phyloP scores from a whole-genome alignment of 2,888 invertebrate genomes.

The Diplolepis rosae region DNA sequence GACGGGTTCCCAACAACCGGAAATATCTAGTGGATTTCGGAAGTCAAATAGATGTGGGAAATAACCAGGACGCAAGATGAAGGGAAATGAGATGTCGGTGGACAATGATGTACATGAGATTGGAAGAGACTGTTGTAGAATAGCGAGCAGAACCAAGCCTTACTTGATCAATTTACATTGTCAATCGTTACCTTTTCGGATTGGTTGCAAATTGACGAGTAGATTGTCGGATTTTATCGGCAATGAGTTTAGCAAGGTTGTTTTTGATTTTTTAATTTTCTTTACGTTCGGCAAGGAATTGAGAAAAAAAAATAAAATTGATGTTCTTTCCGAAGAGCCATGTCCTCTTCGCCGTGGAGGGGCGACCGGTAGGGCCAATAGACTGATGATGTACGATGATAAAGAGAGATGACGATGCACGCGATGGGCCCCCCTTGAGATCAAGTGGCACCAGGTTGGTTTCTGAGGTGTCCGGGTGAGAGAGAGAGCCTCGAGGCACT shows the following conservation, averaged over 20 bases:
- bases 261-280: conserved; percentile 49
- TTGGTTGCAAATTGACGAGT: conserved; percentile 59
- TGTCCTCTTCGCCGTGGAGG: conserved; percentile 74
- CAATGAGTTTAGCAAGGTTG: conserved; percentile 31
- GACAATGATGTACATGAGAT: too few species aligned
- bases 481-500: conserved; percentile 60
- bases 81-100: conserved; percentile 41
- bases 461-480: conserved; percentile 65
- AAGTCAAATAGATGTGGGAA: conserved; percentile 44
- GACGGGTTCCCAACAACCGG: conserved; percentile 31
- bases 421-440: conserved; percentile 66
- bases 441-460: conserved; percentile 67
- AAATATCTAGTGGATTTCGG: conserved; percentile 35
- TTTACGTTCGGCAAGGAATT: conserved; percentile 60
- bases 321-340: conserved; percentile 75
- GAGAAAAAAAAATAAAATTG: conserved; percentile 66
- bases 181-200: conserved; percentile 54
- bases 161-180: conserved; percentile 74
- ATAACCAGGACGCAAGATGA: conserved; percentile 46
- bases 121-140: conserved; percentile 21
- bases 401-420: conserved; percentile 62
- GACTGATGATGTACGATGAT: conserved; percentile 68
- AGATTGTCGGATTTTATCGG: conserved; percentile 14
- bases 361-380: conserved; percentile 72
- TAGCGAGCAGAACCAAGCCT: conserved; percentile 64